Percentiles rank a stretch among this genome's conserved stretches.
These are phyloP conservation scores for Camponotus vicinus DNA, from an alignment of 1,140 invertebrate genomes.

Conservation along the genomic window DNA sequence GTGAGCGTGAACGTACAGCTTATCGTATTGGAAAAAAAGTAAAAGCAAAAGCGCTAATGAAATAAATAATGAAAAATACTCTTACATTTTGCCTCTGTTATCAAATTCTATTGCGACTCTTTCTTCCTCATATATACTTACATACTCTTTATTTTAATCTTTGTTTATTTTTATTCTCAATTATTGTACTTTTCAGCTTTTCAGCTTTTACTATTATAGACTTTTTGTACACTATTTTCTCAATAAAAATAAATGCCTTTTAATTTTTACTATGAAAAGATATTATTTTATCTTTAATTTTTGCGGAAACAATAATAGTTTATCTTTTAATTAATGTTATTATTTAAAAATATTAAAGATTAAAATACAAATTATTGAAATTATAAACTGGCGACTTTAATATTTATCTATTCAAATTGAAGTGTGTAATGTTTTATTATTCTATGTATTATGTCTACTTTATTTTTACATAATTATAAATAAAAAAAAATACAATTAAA, in stretches of 20 bases:
- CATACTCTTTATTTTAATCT: not conserved
- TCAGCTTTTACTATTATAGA: too few species aligned
- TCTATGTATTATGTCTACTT: not conserved
- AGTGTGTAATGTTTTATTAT: not conserved
- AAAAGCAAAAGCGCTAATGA: not conserved
- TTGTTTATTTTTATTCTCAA: not conserved
- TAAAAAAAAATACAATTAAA: not conserved
- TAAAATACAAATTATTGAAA: not conserved
- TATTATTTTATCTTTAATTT: not conserved
- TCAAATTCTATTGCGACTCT: slow-evolving; percentile 16
- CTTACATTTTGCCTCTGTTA: not conserved
- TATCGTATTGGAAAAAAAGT: slow-evolving; percentile 35
- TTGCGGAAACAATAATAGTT: not conserved
- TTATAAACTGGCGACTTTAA: not conserved
- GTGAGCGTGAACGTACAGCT: not conserved
- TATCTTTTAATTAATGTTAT: not conserved
- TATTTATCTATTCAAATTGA: not conserved
- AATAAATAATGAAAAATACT: slow-evolving; percentile 44
- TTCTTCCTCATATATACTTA: slow-evolving; percentile 7
- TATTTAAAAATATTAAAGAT: not conserved
- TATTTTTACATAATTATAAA: not conserved
- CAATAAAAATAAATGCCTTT: not conserved
- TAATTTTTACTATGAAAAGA: too few species aligned
- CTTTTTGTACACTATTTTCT: not conserved
- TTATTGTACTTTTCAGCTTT: too few species aligned